phyloP scores from a whole-genome alignment of 2,113 vertebrate species.

The Gasterosteus nipponicus region DNA sequence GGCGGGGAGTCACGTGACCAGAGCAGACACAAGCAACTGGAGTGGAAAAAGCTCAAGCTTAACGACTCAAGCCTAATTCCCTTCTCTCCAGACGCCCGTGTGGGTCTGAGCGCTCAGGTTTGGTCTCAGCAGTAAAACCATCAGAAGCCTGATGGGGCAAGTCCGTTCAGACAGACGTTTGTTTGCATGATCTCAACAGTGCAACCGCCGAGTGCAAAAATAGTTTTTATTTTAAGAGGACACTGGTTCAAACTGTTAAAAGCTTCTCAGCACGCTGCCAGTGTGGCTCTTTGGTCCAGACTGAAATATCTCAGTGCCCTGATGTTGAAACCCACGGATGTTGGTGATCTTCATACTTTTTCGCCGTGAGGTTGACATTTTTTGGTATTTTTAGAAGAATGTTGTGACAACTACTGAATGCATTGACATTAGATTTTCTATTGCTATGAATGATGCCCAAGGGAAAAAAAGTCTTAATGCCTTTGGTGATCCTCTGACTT shows the following conservation, averaged over 20 bases:
- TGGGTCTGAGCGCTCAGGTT: slow-evolving; percentile 32
- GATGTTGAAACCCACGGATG: too few relatives aligned
- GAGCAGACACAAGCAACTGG: slow-evolving; percentile 34
- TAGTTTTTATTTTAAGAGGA: background rate
- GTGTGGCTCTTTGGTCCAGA: background rate
- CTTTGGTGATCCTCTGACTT: too few relatives aligned
- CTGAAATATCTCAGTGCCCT: background rate
- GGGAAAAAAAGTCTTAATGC: too few relatives aligned
- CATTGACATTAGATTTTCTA: background rate
- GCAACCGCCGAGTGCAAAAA: background rate
- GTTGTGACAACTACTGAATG: background rate
- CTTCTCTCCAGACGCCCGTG: slow-evolving; percentile 33
- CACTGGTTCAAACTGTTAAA: background rate
- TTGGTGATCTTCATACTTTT: background rate
- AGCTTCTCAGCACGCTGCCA: background rate
- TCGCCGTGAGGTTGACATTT: background rate
- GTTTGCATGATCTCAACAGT: background rate
- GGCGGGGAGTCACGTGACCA: slow-evolving; percentile 42
- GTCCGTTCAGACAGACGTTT: background rate
- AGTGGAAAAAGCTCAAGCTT: slow-evolving; percentile 45
- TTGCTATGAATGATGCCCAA: too few relatives aligned
- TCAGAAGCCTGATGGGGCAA: background rate
- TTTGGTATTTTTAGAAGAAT: background rate
- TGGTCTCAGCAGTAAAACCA: slow-evolving; percentile 25
- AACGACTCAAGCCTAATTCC: slow-evolving; percentile 39